These are phyloP conservation scores for Chitala chitala DNA, from an alignment of 2,113 vertebrate species.

Conservation along the genomic window DNA sequence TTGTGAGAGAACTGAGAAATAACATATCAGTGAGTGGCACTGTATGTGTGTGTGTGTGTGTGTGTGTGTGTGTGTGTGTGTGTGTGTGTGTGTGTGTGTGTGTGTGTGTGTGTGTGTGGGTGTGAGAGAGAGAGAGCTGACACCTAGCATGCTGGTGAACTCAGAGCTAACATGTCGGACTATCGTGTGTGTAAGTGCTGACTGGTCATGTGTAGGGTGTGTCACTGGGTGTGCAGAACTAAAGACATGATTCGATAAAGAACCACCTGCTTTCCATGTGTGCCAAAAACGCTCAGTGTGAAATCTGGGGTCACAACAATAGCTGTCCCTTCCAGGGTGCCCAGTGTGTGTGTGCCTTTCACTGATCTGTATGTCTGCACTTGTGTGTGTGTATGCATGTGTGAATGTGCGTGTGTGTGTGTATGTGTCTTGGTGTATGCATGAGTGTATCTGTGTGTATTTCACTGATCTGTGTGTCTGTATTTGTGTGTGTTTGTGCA, in stretches of 20 bases:
- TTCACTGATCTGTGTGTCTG: too few species aligned
- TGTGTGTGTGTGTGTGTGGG: neutral
- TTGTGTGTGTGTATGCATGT: slow-evolving; percentile 35
- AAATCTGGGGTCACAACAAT: slow-evolving; percentile 74
- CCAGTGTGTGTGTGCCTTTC: slow-evolving; percentile 32
- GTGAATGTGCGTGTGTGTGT: slow-evolving; percentile 25
- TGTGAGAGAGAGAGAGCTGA: too few species aligned
- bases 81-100: neutral
- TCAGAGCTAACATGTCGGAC: too few species aligned
- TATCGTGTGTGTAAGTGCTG: neutral
- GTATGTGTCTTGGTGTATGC: too few species aligned
- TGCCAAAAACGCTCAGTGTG: slow-evolving; percentile 72
- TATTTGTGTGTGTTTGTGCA: slow-evolving; percentile 32
- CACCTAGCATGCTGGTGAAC: neutral
- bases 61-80: neutral
- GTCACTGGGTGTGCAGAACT: neutral
- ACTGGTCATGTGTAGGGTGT: neutral
- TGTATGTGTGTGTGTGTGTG: neutral
- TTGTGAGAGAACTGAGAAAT: too few species aligned
- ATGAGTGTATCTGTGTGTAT: too few species aligned
- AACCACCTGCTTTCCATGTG: slow-evolving; percentile 40
- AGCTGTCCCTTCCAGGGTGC: slow-evolving; percentile 54
- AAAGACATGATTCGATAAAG: slow-evolving; percentile 17
- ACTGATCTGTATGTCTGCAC: too few species aligned
- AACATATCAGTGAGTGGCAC: too few species aligned